Base-by-base conservation (phyloP, 2,113 vertebrate species). In the Struthidea cinerea region DNA sequence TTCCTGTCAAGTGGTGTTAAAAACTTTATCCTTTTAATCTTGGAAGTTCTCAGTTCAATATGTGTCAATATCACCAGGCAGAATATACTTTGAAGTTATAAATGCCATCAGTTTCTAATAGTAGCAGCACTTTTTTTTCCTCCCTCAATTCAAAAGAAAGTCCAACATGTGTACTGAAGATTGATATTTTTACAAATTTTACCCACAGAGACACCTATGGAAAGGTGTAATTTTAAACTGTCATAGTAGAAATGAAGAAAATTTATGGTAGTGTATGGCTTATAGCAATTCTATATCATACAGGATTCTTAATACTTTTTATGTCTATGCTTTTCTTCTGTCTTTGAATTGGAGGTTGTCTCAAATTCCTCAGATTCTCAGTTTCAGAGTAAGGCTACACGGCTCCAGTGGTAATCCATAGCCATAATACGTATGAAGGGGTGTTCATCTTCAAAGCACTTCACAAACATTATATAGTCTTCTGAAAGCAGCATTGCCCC, bases 381-480 rank as follows among this genome's bases (percentile, higher is more conserved):
- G 3, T 87, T 94, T 91, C 57, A n/a, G 35, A 35, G 32, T n/a
- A 26, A n/a, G 21, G 41, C 60, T 64, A 8, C 9, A 6, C 41
- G 63, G 44, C 35, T 92, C 44, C 41, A 64, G 14, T 78, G 56
- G 60, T 77, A 69, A 77, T 88, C 64, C 64, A 70, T 23, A 91
- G 74, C 46, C 42, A 23, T 90, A 71, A 78, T 59, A 59, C 0
- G 0, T 57, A 42, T 0, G 1, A n/a, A 56, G 64, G 55, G 52
- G 5, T 41, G 73, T 78, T 92, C 10, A 24, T 87, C 37, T 74
- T 86, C 76, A 81, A 89, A 96, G 76, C 22, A 44, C 53, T 91
- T 94, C 33, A 16, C 47, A 77, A 77, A 77, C 27, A 33, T 65
- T 50, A 87, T 60, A 69, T 41, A 52, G 32, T 63, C 44, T 86